Conservation (phyloP, 2,797 vertebrate species). For the Otolemur crassicaudatus region DNA sequence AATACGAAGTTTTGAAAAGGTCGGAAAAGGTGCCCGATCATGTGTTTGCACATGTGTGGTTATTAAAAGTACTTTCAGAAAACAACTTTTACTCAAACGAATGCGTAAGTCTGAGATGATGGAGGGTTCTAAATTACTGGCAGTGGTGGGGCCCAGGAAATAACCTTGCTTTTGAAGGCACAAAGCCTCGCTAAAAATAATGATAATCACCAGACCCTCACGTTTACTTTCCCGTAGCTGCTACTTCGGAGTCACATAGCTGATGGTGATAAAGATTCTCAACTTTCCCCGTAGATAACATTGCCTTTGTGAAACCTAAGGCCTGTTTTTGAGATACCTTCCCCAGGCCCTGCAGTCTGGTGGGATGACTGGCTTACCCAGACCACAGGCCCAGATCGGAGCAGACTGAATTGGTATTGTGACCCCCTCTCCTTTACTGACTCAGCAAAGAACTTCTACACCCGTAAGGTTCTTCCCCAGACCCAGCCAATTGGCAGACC, state of each 20-base stretch:
- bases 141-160: no score
- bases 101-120: no score
- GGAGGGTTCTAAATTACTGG: no score
- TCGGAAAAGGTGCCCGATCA: not conserved
- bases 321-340: not conserved
- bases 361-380: not conserved
- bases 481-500: not conserved
- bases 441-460: not conserved
- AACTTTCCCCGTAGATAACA: not conserved
- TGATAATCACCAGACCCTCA: not conserved
- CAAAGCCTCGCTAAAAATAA: not conserved
- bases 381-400: not conserved
- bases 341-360: not conserved
- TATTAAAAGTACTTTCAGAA: constrained; percentile 25
- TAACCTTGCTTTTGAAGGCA: not conserved
- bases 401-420: not conserved
- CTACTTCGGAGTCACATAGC: not conserved
- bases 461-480: not conserved
- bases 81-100: constrained; percentile 29
- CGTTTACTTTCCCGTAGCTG: not conserved
- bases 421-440: no score
- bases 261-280: not conserved
- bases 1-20: constrained; percentile 59
- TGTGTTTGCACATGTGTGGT: not conserved
- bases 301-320: not conserved